phyloP scores from a whole-genome alignment of 2,888 invertebrate genomes.

The Heteromyza rotundicornis region DNA sequence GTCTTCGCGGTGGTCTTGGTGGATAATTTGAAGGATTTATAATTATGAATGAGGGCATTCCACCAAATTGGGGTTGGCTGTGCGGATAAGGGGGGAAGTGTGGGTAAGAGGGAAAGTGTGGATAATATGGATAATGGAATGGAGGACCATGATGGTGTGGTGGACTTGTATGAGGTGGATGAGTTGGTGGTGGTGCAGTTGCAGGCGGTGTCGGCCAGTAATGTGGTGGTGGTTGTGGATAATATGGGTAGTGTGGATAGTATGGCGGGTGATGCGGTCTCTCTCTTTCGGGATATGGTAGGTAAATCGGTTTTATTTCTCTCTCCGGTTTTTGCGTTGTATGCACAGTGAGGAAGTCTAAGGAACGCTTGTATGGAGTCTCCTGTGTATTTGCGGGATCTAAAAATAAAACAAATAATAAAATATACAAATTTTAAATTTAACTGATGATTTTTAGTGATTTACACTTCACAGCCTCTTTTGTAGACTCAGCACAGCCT shows the following conservation, averaged over 20 bases:
- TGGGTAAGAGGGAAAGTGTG: not conserved
- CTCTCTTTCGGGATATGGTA: not conserved
- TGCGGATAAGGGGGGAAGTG: not conserved
- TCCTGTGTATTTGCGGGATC: too few relatives aligned
- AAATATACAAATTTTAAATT: too few relatives aligned
- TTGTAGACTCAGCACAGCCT: too few relatives aligned
- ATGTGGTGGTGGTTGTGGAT: not conserved
- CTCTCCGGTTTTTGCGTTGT: not conserved
- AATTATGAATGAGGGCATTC: conserved; percentile 17
- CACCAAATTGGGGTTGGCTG: not conserved
- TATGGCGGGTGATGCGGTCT: not conserved
- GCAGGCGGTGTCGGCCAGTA: not conserved
- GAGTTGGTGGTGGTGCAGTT: too few relatives aligned
- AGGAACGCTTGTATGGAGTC: too few relatives aligned
- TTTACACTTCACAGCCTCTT: too few relatives aligned
- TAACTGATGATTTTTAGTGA: too few relatives aligned
- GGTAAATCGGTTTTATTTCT: not conserved
- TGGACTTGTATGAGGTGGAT: not conserved
- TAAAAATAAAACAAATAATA: too few relatives aligned
- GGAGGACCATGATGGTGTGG: not conserved
- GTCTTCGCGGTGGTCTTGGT: too few relatives aligned
- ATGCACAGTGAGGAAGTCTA: too few relatives aligned
- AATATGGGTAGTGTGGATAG: not conserved
- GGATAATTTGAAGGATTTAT: conserved; percentile 22
- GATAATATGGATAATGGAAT: not conserved